Conservation (phyloP, 2,113 vertebrate genomes). For the Pogona vitticeps region DNA sequence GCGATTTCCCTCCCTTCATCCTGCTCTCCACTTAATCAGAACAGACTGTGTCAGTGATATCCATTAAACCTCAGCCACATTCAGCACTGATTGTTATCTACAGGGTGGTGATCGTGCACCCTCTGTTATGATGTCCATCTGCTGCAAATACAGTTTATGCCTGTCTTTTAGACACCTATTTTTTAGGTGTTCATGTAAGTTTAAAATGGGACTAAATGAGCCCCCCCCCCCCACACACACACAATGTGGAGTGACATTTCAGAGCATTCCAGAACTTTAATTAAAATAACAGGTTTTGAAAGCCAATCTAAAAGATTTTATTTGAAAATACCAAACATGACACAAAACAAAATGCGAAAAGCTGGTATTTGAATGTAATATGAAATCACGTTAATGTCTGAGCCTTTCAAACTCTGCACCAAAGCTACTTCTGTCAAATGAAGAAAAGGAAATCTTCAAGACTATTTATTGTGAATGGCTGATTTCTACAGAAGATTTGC, state of each 20-base stretch:
- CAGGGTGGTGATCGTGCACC: not conserved
- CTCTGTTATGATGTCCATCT: not conserved
- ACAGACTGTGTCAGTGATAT: slow-evolving; percentile 10
- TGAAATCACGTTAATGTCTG: not conserved
- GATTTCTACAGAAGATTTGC: not conserved
- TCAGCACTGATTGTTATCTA: not conserved
- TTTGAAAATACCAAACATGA: not conserved
- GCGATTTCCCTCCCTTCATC: not conserved
- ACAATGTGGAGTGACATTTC: too few species aligned
- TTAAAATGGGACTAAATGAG: not conserved
- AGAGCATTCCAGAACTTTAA: not conserved
- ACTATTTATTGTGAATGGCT: not conserved
- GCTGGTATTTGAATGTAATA: not conserved
- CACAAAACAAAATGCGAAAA: not conserved
- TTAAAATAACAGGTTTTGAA: not conserved
- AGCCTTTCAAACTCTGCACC: not conserved
- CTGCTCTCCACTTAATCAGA: slow-evolving; percentile 7
- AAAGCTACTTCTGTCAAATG: not conserved
- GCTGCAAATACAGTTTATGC: not conserved
- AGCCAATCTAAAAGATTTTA: not conserved
- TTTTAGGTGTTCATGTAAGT: not conserved
- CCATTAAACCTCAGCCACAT: not conserved
- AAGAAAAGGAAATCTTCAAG: not conserved
- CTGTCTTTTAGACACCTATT: not conserved
- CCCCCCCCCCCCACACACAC: too few species aligned